phyloP scores from a whole-genome alignment of 2,888 invertebrate genomes.

The Liopterus haemorrhoidalis region DNA sequence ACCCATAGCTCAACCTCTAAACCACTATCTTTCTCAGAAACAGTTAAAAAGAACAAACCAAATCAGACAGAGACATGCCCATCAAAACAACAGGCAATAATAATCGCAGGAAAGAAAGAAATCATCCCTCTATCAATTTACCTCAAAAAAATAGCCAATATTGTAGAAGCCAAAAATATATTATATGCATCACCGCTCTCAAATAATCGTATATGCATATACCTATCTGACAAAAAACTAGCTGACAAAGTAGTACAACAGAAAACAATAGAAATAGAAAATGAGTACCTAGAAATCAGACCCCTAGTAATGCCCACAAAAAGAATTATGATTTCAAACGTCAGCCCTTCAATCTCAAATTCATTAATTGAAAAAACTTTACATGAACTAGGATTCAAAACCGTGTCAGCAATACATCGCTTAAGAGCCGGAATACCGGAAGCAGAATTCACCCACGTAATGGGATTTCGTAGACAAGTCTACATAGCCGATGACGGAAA shows the following conservation, averaged over 20 bases:
- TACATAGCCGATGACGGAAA: conserved; percentile 1
- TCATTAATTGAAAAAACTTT: conserved; percentile 3
- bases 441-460: conserved; percentile 5
- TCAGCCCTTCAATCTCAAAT: conserved; percentile 12
- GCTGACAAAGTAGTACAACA: conserved; percentile 15
- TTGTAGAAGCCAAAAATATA: conserved; percentile 17
- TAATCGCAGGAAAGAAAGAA: conserved; percentile 18
- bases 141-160: conserved; percentile 10
- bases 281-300: conserved; percentile 1
- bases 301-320: conserved; percentile 10
- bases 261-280: conserved; percentile 8
- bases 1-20: too few species aligned
- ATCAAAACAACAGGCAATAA: conserved; percentile 22
- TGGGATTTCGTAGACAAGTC: conserved; percentile 2
- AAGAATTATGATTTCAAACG: conserved; percentile 13
- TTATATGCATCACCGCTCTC: conserved; percentile 22
- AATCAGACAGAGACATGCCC: conserved; percentile 11
- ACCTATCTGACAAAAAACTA: conserved; percentile 14
- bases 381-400: not conserved
- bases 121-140: conserved; percentile 15
- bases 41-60: not conserved
- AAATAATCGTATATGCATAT: conserved; percentile 24
- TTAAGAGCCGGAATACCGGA: conserved; percentile 5
- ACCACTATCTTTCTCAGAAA: too few species aligned
- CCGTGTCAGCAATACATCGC: conserved; percentile 1